Conservation (phyloP, 2,888 invertebrate species). For the Zygogramma bicolorata region DNA sequence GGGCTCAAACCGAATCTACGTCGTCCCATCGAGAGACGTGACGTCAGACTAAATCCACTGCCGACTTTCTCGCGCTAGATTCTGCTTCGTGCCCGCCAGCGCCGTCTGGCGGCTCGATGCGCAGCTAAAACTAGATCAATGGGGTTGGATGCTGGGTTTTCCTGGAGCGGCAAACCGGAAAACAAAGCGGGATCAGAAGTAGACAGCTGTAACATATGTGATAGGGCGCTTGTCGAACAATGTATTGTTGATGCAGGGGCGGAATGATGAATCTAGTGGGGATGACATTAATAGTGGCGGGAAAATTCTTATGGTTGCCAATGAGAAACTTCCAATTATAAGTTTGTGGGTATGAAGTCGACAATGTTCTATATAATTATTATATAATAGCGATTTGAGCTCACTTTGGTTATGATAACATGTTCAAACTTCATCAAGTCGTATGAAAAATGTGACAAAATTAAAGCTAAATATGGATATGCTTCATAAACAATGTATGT, state of each 20-base stretch:
- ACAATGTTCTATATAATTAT: too few relatives aligned
- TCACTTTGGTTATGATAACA: too few relatives aligned
- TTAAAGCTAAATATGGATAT: too few relatives aligned
- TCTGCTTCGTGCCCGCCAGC: constrained; percentile 21
- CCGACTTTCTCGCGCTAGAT: constrained; percentile 24
- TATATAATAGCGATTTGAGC: too few relatives aligned
- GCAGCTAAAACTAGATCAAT: constrained; percentile 25
- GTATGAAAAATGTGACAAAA: too few relatives aligned
- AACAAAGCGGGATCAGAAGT: constrained; percentile 26
- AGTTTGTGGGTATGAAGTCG: too few relatives aligned
- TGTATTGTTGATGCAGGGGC: constrained; percentile 23
- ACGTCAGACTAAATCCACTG: constrained; percentile 62
- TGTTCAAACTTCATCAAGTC: too few relatives aligned
- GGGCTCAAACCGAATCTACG: constrained; percentile 48
- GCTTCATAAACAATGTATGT: too few relatives aligned
- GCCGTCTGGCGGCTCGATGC: constrained; percentile 29
- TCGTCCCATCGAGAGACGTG: constrained; percentile 60
- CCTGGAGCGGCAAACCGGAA: constrained; percentile 10
- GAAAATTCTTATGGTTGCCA: too few relatives aligned
- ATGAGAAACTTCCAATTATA: too few relatives aligned
- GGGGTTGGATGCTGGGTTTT: constrained; percentile 14
- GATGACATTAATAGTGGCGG: background rate
- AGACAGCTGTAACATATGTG: constrained; percentile 37
- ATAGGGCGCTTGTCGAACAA: constrained; percentile 26
- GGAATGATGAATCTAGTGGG: constrained; percentile 14